phyloP scores from a whole-genome alignment of 2,797 vertebrate species.

The Pangasius macronema region DNA sequence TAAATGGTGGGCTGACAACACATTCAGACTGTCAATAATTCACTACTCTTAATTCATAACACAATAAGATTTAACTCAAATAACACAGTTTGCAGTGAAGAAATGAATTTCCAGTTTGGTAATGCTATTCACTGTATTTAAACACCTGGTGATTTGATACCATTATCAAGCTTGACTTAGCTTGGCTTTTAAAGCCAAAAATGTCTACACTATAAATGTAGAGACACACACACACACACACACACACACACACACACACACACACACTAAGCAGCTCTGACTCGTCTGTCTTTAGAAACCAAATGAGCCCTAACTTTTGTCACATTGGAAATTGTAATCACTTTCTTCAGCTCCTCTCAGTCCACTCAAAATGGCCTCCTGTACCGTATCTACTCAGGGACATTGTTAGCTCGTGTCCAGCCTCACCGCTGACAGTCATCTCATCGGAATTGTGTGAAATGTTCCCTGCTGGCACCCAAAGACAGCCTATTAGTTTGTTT shows the following conservation, averaged over 20 bases:
- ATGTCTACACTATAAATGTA: neutral
- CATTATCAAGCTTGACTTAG: neutral
- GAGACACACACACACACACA: too few relatives aligned
- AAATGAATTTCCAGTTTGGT: neutral
- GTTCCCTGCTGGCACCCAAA: constrained; percentile 35
- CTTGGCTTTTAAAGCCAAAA: neutral
- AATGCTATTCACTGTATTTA: neutral
- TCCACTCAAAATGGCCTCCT: constrained; percentile 43
- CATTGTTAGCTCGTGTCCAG: constrained; percentile 45
- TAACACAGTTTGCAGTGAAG: neutral
- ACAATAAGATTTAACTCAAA: constrained; percentile 1
- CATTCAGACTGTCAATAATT: neutral
- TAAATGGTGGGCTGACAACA: neutral
- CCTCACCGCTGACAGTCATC: constrained; percentile 23
- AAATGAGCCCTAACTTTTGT: constrained; percentile 29
- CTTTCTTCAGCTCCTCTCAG: constrained; percentile 30
- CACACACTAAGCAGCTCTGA: constrained; percentile 1
- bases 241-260: too few relatives aligned
- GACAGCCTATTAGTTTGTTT: constrained; percentile 52
- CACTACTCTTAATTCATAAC: neutral
- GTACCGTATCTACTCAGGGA: neutral
- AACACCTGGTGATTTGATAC: neutral
- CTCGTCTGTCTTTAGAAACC: constrained; percentile 46
- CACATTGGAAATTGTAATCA: constrained; percentile 42
- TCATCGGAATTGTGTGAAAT: constrained; percentile 37